phyloP scores from a whole-genome alignment of 1,140 invertebrate species.

The Chlorops oryzae region DNA sequence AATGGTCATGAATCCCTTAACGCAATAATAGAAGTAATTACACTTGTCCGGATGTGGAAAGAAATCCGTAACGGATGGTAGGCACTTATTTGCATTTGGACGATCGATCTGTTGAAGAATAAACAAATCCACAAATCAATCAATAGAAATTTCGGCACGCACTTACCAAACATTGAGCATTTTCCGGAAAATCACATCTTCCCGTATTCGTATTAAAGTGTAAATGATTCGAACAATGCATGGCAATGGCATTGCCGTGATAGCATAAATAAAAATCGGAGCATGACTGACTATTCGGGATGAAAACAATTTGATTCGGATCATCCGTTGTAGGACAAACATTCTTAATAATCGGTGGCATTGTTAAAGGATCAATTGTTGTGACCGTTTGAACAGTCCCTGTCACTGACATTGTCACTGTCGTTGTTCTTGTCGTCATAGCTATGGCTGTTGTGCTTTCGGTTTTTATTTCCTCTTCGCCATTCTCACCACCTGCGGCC shows the following conservation, averaged over 20 bases:
- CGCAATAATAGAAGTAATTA: conserved; percentile 45
- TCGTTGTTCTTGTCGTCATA: conserved; percentile 7
- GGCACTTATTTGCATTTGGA: conserved; percentile 29
- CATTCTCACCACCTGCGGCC: conserved; percentile 11
- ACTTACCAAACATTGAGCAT: conserved; percentile 34
- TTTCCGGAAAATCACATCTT: conserved; percentile 37
- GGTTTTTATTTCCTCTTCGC: conserved; percentile 15
- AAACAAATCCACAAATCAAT: neutral
- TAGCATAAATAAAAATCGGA: conserved; percentile 38
- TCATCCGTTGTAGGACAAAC: conserved; percentile 34
- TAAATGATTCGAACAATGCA: conserved; percentile 36
- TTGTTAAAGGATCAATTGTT: neutral
- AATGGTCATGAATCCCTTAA: conserved; percentile 38
- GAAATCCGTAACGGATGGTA: conserved; percentile 37
- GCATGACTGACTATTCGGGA: conserved; percentile 32
- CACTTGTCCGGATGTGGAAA: conserved; percentile 42
- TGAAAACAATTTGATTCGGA: conserved; percentile 35
- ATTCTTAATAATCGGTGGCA: conserved; percentile 20
- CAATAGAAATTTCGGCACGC: neutral
- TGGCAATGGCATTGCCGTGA: conserved; percentile 38
- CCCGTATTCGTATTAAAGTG: conserved; percentile 33
- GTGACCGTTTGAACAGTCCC: neutral
- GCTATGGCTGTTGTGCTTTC: conserved; percentile 1
- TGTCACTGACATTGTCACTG: neutral
- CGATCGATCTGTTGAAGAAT: conserved; percentile 20